A percentile compares a stretch with the other conserved stretches of the same genome.
These are phyloP conservation scores for Tetraneura akinire DNA, from an alignment of 1,140 invertebrate genomes.

Conservation along the genomic window DNA sequence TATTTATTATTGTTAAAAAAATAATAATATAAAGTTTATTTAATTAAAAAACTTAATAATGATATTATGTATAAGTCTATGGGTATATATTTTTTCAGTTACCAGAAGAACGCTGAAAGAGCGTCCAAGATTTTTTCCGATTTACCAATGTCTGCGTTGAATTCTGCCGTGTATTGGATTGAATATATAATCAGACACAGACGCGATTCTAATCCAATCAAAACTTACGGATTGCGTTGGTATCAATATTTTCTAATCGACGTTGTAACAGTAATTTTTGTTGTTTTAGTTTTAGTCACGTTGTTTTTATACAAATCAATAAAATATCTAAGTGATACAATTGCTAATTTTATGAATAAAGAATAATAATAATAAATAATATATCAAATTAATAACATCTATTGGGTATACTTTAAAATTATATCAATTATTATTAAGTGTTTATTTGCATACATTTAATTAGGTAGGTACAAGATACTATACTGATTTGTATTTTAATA, in stretches of 20 bases:
- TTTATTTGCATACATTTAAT: too few species aligned
- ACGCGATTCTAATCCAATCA: conserved; percentile 55
- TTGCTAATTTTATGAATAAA: too few species aligned
- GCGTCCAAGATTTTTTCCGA: conserved; percentile 57
- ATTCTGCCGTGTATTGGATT: conserved; percentile 65
- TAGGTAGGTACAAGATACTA: too few species aligned
- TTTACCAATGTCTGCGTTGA: conserved; percentile 61
- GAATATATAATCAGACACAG: conserved; percentile 65
- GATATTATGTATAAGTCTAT: too few species aligned
- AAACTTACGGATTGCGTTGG: conserved; percentile 28
- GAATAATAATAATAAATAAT: too few species aligned
- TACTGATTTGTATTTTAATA: too few species aligned
- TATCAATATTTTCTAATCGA: conserved; percentile 54
- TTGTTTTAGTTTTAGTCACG: not conserved
- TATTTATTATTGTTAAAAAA: too few species aligned
- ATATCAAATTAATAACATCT: too few species aligned
- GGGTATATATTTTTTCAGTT: conserved; percentile 53
- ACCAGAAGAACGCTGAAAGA: conserved; percentile 46
- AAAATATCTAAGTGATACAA: not conserved
- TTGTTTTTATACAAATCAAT: not conserved
- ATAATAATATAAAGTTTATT: too few species aligned
- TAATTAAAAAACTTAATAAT: too few species aligned
- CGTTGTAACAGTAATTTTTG: not conserved
- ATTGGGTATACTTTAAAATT: too few species aligned
- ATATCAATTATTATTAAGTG: too few species aligned